A percentile compares a stretch with the other conserved stretches of the same genome.
These are phyloP conservation scores for Odontesthes bonariensis DNA, from an alignment of 2,113 vertebrate species.

Conservation along the genomic window DNA sequence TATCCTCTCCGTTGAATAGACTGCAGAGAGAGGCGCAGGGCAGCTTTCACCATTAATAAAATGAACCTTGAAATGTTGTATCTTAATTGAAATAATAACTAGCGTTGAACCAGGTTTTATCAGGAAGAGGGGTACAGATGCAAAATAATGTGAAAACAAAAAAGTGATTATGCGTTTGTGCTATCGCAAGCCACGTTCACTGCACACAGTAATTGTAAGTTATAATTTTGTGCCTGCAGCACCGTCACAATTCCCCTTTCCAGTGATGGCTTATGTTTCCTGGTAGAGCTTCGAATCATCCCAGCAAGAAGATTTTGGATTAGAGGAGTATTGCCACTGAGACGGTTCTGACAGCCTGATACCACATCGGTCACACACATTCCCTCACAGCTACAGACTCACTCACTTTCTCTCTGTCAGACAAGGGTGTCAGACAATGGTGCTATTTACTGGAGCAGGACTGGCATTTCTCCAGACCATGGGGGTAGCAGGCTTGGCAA, in stretches of 20 bases:
- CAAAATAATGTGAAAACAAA: slow-evolving; percentile 61
- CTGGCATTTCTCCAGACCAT: slow-evolving; percentile 90
- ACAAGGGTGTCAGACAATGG: slow-evolving; percentile 55
- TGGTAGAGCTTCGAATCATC: slow-evolving; percentile 49
- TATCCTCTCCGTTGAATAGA: slow-evolving; percentile 37
- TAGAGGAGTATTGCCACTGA: slow-evolving; percentile 52
- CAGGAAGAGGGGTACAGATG: slow-evolving; percentile 35
- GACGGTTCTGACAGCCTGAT: slow-evolving; percentile 50
- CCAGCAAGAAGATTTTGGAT: slow-evolving; percentile 67
- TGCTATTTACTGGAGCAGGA: slow-evolving; percentile 81
- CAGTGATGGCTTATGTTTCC: slow-evolving; percentile 61
- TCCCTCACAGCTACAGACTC: slow-evolving; percentile 31
- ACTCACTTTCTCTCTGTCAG: slow-evolving; percentile 37
- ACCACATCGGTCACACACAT: slow-evolving; percentile 35
- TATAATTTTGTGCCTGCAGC: slow-evolving; percentile 41
- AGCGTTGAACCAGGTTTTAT: slow-evolving; percentile 41
- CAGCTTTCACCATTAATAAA: slow-evolving; percentile 27
- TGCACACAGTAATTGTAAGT: slow-evolving; percentile 68
- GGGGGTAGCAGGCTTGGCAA: slow-evolving; percentile 92
- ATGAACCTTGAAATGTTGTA: slow-evolving; percentile 49
- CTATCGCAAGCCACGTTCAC: slow-evolving; percentile 59
- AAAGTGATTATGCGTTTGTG: slow-evolving; percentile 61
- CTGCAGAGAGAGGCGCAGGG: slow-evolving; percentile 20
- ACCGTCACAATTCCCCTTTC: slow-evolving; percentile 42
- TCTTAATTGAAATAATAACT: slow-evolving; percentile 66